Evolutionary conservation across 2,888 invertebrate species (phyloP), one percentile per base, ranked within the genome.

Genomic region (Eupeodes luniger): DNA sequence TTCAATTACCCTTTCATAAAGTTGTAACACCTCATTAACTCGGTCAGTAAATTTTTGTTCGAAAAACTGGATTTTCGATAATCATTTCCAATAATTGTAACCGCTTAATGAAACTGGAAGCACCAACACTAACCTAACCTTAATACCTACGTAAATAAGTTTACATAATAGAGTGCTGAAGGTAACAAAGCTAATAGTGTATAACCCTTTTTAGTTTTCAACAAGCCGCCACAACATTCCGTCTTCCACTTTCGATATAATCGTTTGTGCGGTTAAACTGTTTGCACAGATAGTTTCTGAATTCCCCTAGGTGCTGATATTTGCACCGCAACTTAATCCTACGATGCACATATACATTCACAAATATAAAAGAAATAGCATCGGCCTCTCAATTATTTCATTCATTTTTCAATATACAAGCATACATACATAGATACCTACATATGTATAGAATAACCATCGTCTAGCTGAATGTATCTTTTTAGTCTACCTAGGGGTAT

Each of bases 281-380:
- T 76, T 81, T 85, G 70, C 62, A 64, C 61, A 69, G 74, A 55
- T 62, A 62, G 59, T 49, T 66, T 11, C 11, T 16, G 57, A 75
- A 83, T 66, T 83, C 83, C 83, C 86, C 69, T 75, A 79, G 86
- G 86, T 75, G 79, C 62, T 74, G 75, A 59, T 75, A 83, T 79
- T 83, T 86, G 69, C 74, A 79, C 83, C 36, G 70, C 70, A 79
- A 79, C 79, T 55, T 80, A 81, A 83, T 83, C 78, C 62, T 34
- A 72, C 57, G 55, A 62, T 36, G 59, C 55, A 61, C 44, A 70
- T 34, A 70, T 49, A 61, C 51, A 40, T 19, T 36, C 36, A 47
- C 14, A 14, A 4, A 5, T 49, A 67, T 49, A 55, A 67, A 51
- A 67, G 67, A 12, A 1, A 55, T 34, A 81, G 36, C 67, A 67